phyloP scores from a whole-genome alignment of 2,113 vertebrate species.

The Ellobius talpinus region DNA sequence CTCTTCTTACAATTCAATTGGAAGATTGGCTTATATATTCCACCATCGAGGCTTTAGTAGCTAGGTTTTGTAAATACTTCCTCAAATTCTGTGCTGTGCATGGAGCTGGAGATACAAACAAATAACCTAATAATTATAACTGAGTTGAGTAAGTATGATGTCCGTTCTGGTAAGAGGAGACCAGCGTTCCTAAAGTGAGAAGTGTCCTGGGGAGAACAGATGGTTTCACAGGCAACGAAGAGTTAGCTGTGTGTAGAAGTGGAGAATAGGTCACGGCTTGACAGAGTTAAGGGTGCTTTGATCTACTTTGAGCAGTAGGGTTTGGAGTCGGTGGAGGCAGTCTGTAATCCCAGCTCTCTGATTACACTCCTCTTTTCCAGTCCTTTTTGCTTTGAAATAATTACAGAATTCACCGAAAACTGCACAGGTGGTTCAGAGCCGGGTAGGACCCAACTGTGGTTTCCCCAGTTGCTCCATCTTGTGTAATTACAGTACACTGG shows the following conservation, averaged over 20 bases:
- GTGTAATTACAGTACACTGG: background rate
- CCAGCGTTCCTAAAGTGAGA: background rate
- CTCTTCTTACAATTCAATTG: background rate
- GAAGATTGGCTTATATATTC: background rate
- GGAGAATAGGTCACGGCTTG: background rate
- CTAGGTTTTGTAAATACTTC: background rate
- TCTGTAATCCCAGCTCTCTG: background rate
- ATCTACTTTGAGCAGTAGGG: background rate
- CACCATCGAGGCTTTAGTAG: background rate
- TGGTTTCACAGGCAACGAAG: background rate
- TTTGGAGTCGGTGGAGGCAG: background rate
- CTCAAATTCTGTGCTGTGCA: background rate
- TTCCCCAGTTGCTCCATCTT: background rate
- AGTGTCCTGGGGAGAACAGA: background rate
- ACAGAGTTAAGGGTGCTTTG: background rate
- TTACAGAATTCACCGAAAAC: background rate
- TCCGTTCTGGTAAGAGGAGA: background rate
- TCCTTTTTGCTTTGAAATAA: conserved; percentile 25
- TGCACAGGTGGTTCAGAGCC: background rate
- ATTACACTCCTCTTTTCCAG: background rate
- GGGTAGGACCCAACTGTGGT: background rate
- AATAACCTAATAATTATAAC: background rate
- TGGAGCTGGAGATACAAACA: background rate
- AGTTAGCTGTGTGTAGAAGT: background rate
- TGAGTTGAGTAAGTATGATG: background rate